Conservation (phyloP, 2,113 vertebrate genomes). For the Hassar affinis region DNA sequence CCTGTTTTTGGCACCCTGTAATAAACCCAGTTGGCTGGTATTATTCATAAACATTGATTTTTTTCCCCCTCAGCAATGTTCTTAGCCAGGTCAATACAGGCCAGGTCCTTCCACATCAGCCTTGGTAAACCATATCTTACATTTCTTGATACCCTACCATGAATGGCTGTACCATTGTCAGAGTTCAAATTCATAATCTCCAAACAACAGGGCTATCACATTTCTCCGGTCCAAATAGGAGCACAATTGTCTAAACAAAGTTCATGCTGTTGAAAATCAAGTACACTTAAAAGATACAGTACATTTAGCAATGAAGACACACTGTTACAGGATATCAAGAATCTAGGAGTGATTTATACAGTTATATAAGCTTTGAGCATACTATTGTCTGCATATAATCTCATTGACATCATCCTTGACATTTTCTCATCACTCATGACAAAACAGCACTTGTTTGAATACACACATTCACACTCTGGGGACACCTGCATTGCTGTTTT, state of each 20-base stretch:
- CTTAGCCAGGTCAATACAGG: neutral
- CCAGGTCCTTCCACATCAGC: neutral
- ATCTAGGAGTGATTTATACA: neutral
- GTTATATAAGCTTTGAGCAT: neutral
- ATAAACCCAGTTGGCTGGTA: too few relatives aligned
- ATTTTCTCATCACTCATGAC: neutral
- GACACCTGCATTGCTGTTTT: neutral
- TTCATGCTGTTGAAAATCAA: neutral
- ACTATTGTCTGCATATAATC: neutral
- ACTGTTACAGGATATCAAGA: neutral
- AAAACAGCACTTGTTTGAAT: neutral
- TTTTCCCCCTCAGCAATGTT: too few relatives aligned
- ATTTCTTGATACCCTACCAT: neutral
- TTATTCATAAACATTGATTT: too few relatives aligned
- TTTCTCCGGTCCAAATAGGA: neutral
- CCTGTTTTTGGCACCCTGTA: too few relatives aligned
- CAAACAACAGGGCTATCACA: neutral
- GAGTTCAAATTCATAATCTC: neutral
- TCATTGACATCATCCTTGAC: neutral
- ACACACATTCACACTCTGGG: neutral
- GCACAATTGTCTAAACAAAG: neutral
- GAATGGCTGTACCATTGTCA: neutral
- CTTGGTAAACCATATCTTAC: neutral
- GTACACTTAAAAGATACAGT: neutral
- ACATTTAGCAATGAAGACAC: neutral